A percentile compares a stretch with the other conserved stretches of the same genome.
These are phyloP conservation scores for Diorhabda carinulata DNA, from an alignment of 1,140 invertebrate species.

Conservation along the genomic window DNA sequence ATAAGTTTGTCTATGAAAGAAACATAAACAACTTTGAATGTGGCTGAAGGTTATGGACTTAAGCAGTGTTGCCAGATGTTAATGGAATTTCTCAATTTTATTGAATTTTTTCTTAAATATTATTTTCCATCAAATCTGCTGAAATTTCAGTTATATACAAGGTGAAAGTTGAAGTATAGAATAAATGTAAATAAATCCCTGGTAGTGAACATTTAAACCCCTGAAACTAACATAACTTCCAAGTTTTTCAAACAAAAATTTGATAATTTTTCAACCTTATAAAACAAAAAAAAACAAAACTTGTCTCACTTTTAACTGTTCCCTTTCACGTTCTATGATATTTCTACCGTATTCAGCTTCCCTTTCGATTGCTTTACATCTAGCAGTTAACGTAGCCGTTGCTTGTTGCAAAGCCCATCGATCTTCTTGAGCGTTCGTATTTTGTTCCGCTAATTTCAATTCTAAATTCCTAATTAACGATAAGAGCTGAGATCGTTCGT, in stretches of 20 bases:
- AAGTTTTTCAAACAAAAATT: neutral
- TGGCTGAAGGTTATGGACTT: too few relatives aligned
- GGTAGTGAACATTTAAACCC: too few relatives aligned
- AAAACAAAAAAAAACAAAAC: too few relatives aligned
- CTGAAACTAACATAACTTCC: neutral
- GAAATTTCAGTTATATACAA: too few relatives aligned
- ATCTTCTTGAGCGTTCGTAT: conserved; percentile 45
- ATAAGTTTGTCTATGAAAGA: too few relatives aligned
- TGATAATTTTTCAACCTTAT: too few relatives aligned
- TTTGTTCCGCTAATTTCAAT: conserved; percentile 45
- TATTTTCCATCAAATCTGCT: too few relatives aligned
- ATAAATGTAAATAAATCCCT: neutral
- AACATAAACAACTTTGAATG: too few relatives aligned
- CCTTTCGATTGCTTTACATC: conserved; percentile 49
- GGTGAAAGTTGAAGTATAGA: too few relatives aligned
- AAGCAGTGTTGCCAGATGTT: too few relatives aligned
- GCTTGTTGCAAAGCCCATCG: conserved; percentile 45
- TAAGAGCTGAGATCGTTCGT: conserved; percentile 50
- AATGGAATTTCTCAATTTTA: too few relatives aligned
- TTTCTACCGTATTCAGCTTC: conserved; percentile 45
- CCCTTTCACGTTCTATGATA: conserved; percentile 49
- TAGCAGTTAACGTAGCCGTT: conserved; percentile 38
- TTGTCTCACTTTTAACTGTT: conserved; percentile 41
- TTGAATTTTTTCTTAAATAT: too few relatives aligned
- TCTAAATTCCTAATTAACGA: conserved; percentile 50